Conservation (phyloP, 2,113 vertebrate species). For the Sus scrofa region DNA sequence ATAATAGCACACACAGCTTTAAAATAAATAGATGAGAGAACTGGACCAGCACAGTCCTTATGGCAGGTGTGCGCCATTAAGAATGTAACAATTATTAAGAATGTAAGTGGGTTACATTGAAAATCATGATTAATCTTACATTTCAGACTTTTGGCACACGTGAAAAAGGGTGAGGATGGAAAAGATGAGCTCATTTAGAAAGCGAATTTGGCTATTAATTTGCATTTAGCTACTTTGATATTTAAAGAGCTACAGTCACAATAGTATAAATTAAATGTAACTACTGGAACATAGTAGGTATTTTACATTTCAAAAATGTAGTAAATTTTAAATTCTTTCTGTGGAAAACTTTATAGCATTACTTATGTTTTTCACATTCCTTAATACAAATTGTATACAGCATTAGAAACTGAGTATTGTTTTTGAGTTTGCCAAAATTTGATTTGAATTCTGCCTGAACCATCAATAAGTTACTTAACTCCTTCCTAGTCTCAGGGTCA, state of each 20-base stretch:
- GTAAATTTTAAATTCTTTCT: background rate
- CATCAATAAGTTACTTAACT: background rate
- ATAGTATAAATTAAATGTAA: background rate
- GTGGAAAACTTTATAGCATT: background rate
- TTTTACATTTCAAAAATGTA: background rate
- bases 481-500: background rate
- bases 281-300: background rate
- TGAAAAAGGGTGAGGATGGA: background rate
- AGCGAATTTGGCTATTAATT: background rate
- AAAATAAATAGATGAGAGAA: background rate
- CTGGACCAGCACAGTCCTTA: background rate
- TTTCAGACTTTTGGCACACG: slow-evolving; percentile 16
- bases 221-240: background rate
- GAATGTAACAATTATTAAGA: slow-evolving; percentile 9
- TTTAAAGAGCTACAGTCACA: background rate
- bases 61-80: background rate
- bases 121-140: slow-evolving; percentile 26
- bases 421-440: background rate
- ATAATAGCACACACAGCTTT: background rate
- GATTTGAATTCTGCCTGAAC: background rate
- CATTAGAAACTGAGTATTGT: background rate
- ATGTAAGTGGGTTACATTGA: background rate
- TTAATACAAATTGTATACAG: background rate
- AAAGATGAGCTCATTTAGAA: background rate
- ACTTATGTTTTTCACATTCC: background rate